Base-by-base conservation (phyloP, 2,888 invertebrate genomes). In the Trissolcus japonicus region DNA sequence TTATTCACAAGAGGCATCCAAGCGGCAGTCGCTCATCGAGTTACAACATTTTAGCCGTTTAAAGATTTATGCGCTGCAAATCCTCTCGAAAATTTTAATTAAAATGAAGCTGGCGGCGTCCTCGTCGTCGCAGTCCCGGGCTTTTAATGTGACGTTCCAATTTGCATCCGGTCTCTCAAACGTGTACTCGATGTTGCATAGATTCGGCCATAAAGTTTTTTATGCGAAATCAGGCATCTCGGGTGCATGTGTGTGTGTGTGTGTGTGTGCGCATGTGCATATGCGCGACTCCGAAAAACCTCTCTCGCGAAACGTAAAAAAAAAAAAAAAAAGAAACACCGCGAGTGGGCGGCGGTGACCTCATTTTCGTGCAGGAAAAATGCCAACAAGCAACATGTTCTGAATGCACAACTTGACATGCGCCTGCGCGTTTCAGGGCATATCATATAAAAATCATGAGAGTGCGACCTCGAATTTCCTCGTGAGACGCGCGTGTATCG, bases 41-140 rank as follows among this genome's bases (percentile, higher is more conserved):
- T 68, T 62, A 59, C 63, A 63, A 63, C 75, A 68, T 68, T 68
- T 7, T 68, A 75, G 60, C 50, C 68, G 57, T 74, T 75, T 54
- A 75, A 75, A 68, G 63, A 76, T 76, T 68, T 75, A 75, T 65
- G 67, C 68, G 46, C 59, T 50, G 66, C 65, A 62, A 77, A 72
- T 62, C 54, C 57, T 43, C 67, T 54, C 43, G 65, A 67, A 66
- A 78, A 73, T 68, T 78, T 74, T 78, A 73, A 78, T 78, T 78
- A 51, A 74, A 69, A 78, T 65, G 73, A 73, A 69, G 63, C 73
- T 63, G 16, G 0, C 16, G 46, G 46, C 46, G 68, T 54, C 50
- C 19, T 21, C 55, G 48, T 48, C 60, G 41, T 51, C 48, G 62
- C 29, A 29, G 57, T 51, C 53, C 41, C 55, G 29, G 60, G 73